phyloP scores from a whole-genome alignment of 2,797 vertebrate genomes.

The Amphiprion clarkii region DNA sequence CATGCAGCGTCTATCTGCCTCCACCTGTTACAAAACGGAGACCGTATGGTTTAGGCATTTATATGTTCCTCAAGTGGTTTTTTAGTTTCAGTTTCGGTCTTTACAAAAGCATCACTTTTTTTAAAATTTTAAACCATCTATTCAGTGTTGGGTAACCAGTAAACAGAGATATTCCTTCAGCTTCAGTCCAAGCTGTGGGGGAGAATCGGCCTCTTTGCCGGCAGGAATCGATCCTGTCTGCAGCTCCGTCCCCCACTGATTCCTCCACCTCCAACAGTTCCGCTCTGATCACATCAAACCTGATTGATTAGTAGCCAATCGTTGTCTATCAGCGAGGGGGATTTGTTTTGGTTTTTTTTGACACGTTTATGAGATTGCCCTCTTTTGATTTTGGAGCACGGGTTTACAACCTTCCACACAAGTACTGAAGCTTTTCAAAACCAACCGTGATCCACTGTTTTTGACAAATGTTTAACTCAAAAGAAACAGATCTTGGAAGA shows the following conservation, averaged over 20 bases:
- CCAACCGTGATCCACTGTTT: neutral
- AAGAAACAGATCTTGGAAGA: neutral
- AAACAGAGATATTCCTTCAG: constrained; percentile 3
- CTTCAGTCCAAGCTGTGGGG: neutral
- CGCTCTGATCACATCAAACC: constrained; percentile 49
- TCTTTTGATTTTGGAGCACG: neutral
- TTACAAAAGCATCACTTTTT: neutral
- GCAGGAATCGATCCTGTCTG: constrained; percentile 57
- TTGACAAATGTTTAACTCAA: neutral
- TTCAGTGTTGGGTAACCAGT: constrained; percentile 18
- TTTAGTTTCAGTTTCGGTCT: neutral
- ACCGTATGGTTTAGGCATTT: neutral
- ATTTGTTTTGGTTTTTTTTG: neutral
- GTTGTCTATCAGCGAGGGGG: constrained; percentile 20
- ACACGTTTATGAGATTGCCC: constrained; percentile 4
- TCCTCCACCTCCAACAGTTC: constrained; percentile 36
- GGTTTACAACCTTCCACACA: constrained; percentile 1
- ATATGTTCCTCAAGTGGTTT: neutral
- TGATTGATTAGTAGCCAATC: constrained; percentile 39
- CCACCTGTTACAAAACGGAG: neutral
- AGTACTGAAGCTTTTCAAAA: constrained; percentile 5
- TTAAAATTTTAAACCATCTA: neutral
- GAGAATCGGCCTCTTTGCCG: constrained; percentile 18
- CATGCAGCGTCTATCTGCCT: no score
- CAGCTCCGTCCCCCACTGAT: constrained; percentile 46